These are phyloP conservation scores for Tetraodon nigroviridis DNA, from an alignment of 2,113 vertebrate species.

Conservation along the genomic window DNA sequence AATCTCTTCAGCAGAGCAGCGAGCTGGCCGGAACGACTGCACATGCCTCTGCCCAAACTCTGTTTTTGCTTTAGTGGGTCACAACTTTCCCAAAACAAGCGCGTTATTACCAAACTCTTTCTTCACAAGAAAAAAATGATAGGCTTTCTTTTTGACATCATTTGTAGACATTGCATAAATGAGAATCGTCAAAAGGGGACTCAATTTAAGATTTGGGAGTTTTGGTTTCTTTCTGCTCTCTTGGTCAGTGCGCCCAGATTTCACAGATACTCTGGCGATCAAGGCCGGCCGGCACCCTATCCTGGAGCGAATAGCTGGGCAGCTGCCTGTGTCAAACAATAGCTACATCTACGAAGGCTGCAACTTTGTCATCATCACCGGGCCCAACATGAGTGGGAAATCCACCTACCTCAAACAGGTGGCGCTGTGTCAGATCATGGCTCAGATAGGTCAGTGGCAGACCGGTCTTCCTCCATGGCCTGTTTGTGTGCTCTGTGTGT, in stretches of 20 bases:
- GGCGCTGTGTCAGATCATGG: constrained; percentile 95
- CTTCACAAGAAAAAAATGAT: background rate
- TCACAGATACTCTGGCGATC: constrained; percentile 94
- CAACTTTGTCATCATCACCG: constrained; percentile 92
- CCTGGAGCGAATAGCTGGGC: constrained; percentile 85
- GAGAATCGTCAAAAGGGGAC: background rate
- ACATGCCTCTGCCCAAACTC: constrained; percentile 24
- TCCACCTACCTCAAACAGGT: constrained; percentile 96
- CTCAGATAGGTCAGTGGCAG: constrained; percentile 86
- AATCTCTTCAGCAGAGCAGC: constrained; percentile 32
- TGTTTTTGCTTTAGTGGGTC: background rate
- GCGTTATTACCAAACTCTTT: background rate
- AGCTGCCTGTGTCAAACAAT: constrained; percentile 88
- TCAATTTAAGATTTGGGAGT: background rate
- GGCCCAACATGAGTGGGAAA: constrained; percentile 98
- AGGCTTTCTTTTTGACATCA: background rate
- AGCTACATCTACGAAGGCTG: constrained; percentile 88
- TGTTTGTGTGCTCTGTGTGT: too few species aligned
- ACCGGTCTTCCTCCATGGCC: background rate
- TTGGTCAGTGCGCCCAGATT: constrained; percentile 88
- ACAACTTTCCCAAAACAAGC: background rate
- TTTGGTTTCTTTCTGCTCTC: constrained; percentile 20
- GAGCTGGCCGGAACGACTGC: constrained; percentile 14
- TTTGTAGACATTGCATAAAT: background rate
- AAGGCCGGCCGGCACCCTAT: constrained; percentile 93